Base-by-base conservation (phyloP, 2,113 vertebrate genomes). In the Mus pahari region DNA sequence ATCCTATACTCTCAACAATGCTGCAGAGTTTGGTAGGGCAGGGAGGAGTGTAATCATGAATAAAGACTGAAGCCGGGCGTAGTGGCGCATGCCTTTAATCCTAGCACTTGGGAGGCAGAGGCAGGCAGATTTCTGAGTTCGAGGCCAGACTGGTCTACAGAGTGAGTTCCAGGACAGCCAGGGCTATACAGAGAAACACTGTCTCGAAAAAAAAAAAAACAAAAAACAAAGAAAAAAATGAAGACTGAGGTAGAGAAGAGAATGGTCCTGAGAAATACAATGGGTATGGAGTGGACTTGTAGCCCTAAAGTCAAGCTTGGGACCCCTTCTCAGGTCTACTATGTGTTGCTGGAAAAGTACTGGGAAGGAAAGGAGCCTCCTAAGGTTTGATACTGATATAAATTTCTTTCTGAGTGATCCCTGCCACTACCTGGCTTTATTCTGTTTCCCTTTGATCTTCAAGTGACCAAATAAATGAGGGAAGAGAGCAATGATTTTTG, bases 21-120 rank as follows among this genome's bases (percentile, higher is more conserved):
- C 39, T 83, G 14, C 68, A 8, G 60, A 77, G 9, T 74, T 66
- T 66, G 17, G 24, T 60, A 91, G 5, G 39, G 60, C 31, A 90
- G 58, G 22, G 75, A 94, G n/a, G 66, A 66, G 31, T 17, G n/a
- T 31, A 6, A 13, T 58, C 96, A 1, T 79, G 74, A 50, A 77
- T 81, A 91, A 91, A 97, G 36, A 71, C 53, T 64, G 71, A 64
- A n/a, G n/a, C n/a, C n/a, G n/a, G n/a, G n/a, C n/a, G n/a, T n/a
- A n/a, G n/a, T n/a, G n/a, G n/a, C n/a, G n/a, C n/a, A n/a, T n/a
- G n/a, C n/a, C n/a, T n/a, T n/a, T n/a, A n/a, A n/a, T n/a, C n/a
- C n/a, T n/a, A n/a, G n/a, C n/a, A n/a, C n/a, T n/a, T n/a, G n/a
- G n/a, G n/a, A n/a, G n/a, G n/a, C n/a, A n/a, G n/a, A n/a, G n/a